Evolutionary conservation across 2,888 invertebrate genomes (phyloP).

Genomic region (Meghimatium bilineatum): DNA sequence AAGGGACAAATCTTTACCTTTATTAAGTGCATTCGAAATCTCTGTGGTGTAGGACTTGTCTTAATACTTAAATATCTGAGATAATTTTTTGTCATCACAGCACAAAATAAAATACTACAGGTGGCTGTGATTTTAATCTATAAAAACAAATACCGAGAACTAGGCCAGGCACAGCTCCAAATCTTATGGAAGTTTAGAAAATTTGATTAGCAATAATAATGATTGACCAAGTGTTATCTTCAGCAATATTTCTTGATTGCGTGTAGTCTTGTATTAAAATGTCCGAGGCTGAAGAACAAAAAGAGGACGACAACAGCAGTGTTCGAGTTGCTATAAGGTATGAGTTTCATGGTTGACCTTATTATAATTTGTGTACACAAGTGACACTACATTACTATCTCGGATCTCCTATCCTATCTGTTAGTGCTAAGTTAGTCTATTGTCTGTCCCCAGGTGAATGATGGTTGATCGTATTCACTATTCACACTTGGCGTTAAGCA

Average conservation of each 20-base stretch:
- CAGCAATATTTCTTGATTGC: not conserved
- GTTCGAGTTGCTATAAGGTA: constrained; percentile 71
- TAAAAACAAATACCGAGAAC: not conserved
- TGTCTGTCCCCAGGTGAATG: too few relatives aligned
- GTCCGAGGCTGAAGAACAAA: constrained; percentile 55
- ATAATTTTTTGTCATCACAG: not conserved
- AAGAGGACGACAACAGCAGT: constrained; percentile 69
- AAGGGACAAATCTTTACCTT: not conserved
- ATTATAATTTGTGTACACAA: too few relatives aligned
- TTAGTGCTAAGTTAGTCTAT: too few relatives aligned
- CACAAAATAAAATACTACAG: not conserved
- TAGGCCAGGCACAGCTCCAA: not conserved
- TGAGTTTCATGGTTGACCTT: not conserved
- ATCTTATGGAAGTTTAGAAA: too few relatives aligned
- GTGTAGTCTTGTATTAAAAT: not conserved
- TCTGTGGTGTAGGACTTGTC: not conserved
- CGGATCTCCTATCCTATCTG: too few relatives aligned
- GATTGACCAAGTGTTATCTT: not conserved
- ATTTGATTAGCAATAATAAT: not conserved
- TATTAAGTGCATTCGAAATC: not conserved
- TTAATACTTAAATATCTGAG: too few relatives aligned
- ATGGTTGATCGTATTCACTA: too few relatives aligned
- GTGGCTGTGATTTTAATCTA: not conserved
- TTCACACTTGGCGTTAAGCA: too few relatives aligned
- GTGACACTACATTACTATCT: too few relatives aligned